Base-by-base conservation (phyloP, 2,113 vertebrate species). In the Callorhinus ursinus region DNA sequence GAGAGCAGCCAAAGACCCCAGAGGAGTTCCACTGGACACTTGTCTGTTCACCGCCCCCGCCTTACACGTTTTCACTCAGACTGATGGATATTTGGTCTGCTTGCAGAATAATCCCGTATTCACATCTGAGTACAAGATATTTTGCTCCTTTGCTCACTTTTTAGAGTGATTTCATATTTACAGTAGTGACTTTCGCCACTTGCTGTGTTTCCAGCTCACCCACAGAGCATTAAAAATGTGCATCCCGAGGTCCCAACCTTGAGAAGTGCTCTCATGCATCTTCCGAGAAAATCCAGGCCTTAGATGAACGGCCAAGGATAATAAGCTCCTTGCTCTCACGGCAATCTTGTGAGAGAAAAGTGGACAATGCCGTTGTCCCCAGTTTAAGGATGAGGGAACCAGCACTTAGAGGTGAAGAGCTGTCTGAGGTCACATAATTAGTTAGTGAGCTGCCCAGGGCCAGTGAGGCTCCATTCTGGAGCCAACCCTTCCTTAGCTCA, bases 1-100 rank as follows among this genome's bases (percentile, higher is more conserved):
- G 11, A 16, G 42, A 21, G 33, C 53, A 39, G 53, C 19, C 28
- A 7, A 28, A 26, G 42, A 18, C 4, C 7, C 31, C 16, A 4
- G 19, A 67, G 10, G 26, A 65, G 3, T 7, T n/a, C 5, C 14
- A 4, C 19, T 24, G 5, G 21, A 16, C n/a, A 3, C 4, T 31
- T 13, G 16, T 16, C 21, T 14, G 2, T 28, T 83, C 24, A 1
- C 61, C 11, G 7, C 63, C 59, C 21, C 1, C 5, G 46, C 13
- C 0, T 33, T 22, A n/a, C 39, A 2, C 8, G 15, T 63, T 67
- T 19, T 31, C 31, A 0, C 22, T 10, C 22, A 3, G 22, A 7
- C 14, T 5, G 13, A 42, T 2, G 14, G 2, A 0, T 3, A 7
- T 12, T 49, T 10, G 15, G 15, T 31, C 46, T 42, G 33, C 61